Conservation (phyloP, 1,140 invertebrate species). For the Euborellia annulipes region DNA sequence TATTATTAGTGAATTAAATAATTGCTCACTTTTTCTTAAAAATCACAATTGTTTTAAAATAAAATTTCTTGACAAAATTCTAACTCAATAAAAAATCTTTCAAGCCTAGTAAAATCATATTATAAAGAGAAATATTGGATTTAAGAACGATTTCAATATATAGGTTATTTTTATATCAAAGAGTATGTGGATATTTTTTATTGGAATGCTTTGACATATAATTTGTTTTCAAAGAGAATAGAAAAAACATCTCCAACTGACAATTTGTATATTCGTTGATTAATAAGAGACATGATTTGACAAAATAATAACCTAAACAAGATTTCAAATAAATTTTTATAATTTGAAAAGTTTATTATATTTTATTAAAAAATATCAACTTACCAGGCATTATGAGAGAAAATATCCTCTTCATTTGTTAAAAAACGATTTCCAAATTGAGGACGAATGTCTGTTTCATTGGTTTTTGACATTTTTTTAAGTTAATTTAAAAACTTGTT, state of each 20-base stretch:
- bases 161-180: too few species aligned
- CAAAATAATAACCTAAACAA: too few species aligned
- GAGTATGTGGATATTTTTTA: too few species aligned
- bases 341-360: too few species aligned
- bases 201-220: too few species aligned
- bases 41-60: background rate
- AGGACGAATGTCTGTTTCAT: conserved; percentile 32
- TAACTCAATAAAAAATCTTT: too few species aligned
- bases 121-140: too few species aligned
- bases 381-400: conserved; percentile 91
- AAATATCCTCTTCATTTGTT: conserved; percentile 63
- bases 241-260: conserved; percentile 29
- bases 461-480: too few species aligned
- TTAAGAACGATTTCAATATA: too few species aligned
- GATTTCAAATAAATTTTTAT: background rate
- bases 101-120: too few species aligned
- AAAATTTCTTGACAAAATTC: conserved; percentile 1
- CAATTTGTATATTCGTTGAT: conserved; percentile 62
- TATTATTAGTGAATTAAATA: background rate
- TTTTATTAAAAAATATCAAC: conserved; percentile 11
- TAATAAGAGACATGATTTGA: conserved; percentile 28
- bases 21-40: background rate
- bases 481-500: too few species aligned
- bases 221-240: too few species aligned
- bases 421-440: conserved; percentile 68